These are phyloP conservation scores for Hesperophylax magnus DNA, from an alignment of 1,140 invertebrate genomes.

Conservation along the genomic window DNA sequence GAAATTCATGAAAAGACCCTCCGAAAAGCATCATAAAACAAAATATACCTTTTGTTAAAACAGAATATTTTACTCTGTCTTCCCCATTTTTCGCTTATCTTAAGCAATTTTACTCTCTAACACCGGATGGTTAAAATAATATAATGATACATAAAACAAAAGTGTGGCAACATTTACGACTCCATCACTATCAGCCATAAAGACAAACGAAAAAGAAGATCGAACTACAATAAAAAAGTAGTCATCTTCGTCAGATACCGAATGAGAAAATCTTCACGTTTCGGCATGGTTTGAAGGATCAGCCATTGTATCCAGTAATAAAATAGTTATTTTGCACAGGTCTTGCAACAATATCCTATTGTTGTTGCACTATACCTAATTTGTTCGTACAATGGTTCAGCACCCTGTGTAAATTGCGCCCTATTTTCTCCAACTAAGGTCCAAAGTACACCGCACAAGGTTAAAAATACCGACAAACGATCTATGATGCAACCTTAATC, in stretches of 20 bases:
- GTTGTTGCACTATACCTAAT: constrained; percentile 27
- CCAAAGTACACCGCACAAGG: constrained; percentile 42
- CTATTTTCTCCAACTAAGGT: background rate
- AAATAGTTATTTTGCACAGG: constrained; percentile 23
- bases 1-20: too few species aligned
- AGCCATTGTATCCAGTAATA: constrained; percentile 20
- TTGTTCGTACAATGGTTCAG: background rate
- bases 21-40: too few species aligned
- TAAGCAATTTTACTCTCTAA: background rate
- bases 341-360: constrained; percentile 31
- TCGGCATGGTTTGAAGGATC: constrained; percentile 31
- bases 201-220: background rate
- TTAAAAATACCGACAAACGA: constrained; percentile 50
- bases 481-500: constrained; percentile 42
- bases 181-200: background rate
- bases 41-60: too few species aligned
- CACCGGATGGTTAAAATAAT: background rate
- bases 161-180: background rate
- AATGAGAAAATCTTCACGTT: background rate
- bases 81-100: background rate
- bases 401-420: constrained; percentile 16
- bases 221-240: background rate
- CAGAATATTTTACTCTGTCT: too few species aligned
- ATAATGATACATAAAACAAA: background rate
- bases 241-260: background rate